Evolutionary conservation across 2,797 vertebrate species (phyloP).

Genomic region (Rhodeus uyekii): DNA sequence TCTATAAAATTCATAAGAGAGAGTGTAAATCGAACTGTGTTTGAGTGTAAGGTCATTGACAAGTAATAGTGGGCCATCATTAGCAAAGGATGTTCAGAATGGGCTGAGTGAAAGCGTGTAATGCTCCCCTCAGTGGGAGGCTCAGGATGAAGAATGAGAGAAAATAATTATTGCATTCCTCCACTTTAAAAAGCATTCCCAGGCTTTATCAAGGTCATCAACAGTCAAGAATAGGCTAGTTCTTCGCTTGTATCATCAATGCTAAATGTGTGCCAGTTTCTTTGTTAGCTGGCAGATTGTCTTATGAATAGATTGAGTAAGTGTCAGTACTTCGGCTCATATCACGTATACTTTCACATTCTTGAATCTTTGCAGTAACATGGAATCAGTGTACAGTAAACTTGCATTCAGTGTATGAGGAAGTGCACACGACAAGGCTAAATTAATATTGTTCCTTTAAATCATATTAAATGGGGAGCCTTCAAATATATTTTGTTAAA

Average conservation of each 20-base stretch:
- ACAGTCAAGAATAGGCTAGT: not conserved
- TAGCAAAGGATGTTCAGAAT: conserved; percentile 49
- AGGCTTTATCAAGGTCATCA: conserved; percentile 35
- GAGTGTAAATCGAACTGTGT: conserved; percentile 36
- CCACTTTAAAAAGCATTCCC: conserved; percentile 35
- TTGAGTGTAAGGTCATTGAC: conserved; percentile 52
- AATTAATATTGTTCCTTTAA: not conserved
- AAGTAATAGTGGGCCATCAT: conserved; percentile 51
- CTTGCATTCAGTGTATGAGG: not conserved
- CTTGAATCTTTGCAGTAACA: not conserved
- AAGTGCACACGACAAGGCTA: not conserved
- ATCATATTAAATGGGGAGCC: not conserved
- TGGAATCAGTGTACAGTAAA: not conserved
- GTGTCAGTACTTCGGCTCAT: not conserved
- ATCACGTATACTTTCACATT: not conserved
- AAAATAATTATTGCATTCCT: conserved; percentile 48
- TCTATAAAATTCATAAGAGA: conserved; percentile 45
- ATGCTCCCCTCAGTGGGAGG: conserved; percentile 40
- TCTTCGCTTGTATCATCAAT: conserved; percentile 26
- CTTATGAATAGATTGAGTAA: not conserved
- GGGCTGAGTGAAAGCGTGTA: conserved; percentile 30
- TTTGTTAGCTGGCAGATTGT: not conserved
- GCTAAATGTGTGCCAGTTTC: conserved; percentile 16
- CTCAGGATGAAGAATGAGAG: conserved; percentile 40
- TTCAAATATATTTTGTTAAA: not conserved